Percentiles rank a stretch among this genome's conserved stretches.
Conservation (phyloP, 2,888 invertebrate species). For the Watsonalla binaria region DNA sequence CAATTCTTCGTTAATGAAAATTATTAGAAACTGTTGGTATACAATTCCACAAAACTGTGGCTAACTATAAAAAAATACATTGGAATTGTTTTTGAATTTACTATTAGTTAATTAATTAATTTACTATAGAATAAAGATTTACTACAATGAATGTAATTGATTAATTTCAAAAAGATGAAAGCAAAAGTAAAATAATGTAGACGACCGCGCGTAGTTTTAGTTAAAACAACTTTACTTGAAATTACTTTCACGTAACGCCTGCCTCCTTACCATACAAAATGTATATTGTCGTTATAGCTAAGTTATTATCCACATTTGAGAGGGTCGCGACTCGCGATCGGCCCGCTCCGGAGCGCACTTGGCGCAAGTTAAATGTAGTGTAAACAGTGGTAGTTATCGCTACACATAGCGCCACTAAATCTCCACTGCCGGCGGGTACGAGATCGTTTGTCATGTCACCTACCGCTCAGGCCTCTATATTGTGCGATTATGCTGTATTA, state of each 20-base stretch:
- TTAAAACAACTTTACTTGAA: no score
- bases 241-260: not conserved
- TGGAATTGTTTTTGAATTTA: no score
- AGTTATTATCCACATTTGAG: conserved; percentile 27
- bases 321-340: conserved; percentile 31
- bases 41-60: no score
- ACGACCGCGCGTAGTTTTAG: no score
- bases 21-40: no score
- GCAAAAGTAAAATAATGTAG: no score
- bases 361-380: conserved; percentile 73
- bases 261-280: not conserved
- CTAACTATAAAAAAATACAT: no score
- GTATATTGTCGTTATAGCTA: not conserved
- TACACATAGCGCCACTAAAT: conserved; percentile 60
- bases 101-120: no score
- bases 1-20: no score
- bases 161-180: no score
- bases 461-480: conserved; percentile 39
- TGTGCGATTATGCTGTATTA: conserved; percentile 26
- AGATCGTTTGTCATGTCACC: conserved; percentile 57
- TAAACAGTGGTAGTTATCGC: conserved; percentile 72
- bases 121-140: no score
- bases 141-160: no score
- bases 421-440: conserved; percentile 44
- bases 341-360: conserved; percentile 33